A percentile compares a stretch with the other conserved stretches of the same genome.
Evolutionary conservation across 2,113 vertebrate genomes (phyloP).

Genomic region (Oncorhynchus tshawytscha): DNA sequence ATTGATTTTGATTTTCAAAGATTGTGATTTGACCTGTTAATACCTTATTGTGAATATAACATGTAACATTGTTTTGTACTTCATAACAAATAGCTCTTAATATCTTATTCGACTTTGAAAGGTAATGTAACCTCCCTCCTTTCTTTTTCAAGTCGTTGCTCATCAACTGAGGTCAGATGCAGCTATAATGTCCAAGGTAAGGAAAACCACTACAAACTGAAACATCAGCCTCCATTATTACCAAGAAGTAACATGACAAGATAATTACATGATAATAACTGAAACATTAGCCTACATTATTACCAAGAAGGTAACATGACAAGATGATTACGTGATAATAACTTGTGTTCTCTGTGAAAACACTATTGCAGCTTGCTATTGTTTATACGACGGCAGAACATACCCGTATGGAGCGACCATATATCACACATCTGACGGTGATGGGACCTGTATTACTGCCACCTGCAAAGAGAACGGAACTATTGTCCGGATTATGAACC

Average conservation of each 20-base stretch:
- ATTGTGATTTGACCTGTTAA: too few relatives aligned
- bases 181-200: conserved; percentile 34
- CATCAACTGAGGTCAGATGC: conserved; percentile 37
- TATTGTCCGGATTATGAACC: conserved; percentile 35
- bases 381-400: conserved; percentile 63
- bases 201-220: not conserved
- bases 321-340: not conserved
- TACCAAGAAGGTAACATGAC: not conserved
- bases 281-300: too few relatives aligned
- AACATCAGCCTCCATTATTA: too few relatives aligned
- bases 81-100: too few relatives aligned
- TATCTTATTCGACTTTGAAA: too few relatives aligned
- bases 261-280: too few relatives aligned
- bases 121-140: not conserved
- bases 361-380: conserved; percentile 74
- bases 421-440: conserved; percentile 80
- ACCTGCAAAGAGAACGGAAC: conserved; percentile 73
- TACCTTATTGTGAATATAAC: too few relatives aligned
- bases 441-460: conserved; percentile 75
- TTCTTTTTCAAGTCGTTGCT: conserved; percentile 55
- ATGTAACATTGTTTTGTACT: too few relatives aligned
- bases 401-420: conserved; percentile 64
- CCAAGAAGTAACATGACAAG: too few relatives aligned
- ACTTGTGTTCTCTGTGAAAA: not conserved
- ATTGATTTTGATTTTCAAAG: too few relatives aligned